Evolutionary conservation across 2,113 vertebrate genomes (phyloP).

Genomic region (Mesoclemmys tuberculata): DNA sequence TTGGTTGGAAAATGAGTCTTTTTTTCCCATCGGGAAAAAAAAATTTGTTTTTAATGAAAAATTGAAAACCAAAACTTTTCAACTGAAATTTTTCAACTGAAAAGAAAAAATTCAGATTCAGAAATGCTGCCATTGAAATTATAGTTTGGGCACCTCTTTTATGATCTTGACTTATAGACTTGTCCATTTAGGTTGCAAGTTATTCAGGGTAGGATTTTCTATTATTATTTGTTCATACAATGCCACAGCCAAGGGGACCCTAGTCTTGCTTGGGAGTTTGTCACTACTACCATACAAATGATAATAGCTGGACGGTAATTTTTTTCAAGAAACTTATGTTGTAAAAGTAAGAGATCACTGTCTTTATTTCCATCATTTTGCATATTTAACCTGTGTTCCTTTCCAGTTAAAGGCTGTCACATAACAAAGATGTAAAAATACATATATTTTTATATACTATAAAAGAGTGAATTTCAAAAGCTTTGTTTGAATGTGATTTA

Average conservation of each 20-base stretch:
- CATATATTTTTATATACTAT: not conserved
- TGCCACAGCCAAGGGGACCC: not conserved
- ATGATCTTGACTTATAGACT: not conserved
- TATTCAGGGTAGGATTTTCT: no score
- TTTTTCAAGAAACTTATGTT: not conserved
- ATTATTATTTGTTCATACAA: not conserved
- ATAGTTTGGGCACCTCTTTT: not conserved
- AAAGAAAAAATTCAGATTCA: not conserved
- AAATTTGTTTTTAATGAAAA: not conserved
- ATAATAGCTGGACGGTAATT: not conserved
- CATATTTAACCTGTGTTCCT: not conserved
- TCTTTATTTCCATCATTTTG: not conserved
- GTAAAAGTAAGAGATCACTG: not conserved
- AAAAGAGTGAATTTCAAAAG: not conserved
- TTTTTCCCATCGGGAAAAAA: not conserved
- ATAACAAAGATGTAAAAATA: not conserved
- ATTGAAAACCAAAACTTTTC: not conserved
- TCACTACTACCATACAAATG: not conserved
- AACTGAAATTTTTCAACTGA: not conserved
- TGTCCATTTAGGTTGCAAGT: no score
- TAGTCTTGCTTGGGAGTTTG: not conserved
- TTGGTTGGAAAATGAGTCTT: not conserved
- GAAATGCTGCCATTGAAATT: not conserved
- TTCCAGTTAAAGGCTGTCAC: not conserved
- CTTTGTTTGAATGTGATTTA: not conserved